Base-by-base conservation (phyloP, 1,140 invertebrate genomes). In the Drosophila jambulina region DNA sequence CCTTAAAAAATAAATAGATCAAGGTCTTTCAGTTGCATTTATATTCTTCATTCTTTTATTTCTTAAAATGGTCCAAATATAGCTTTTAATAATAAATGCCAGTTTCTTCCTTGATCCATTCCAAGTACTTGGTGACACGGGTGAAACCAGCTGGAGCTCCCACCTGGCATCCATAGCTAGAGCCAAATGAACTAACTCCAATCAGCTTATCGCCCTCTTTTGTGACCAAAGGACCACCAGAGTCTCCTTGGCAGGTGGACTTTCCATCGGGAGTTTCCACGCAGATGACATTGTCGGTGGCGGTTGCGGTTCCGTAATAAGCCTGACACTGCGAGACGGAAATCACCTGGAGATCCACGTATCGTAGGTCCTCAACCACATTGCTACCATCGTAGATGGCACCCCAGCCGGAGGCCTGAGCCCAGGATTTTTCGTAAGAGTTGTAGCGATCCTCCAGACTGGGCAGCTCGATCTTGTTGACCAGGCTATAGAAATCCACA, bases 31-130 rank as follows among this genome's bases (percentile, higher is more conserved):
- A 0, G 1, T 5, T 5, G 17, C 29, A 7, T 29, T 19, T 13
- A 12, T 27, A 29, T 49, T n/a, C 25, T 12, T 29, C 2, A n/a
- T 38, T 32, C 12, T 23, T 19, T 49, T 23, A 38, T 32, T 54
- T n/a, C 15, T 4, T 2, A 12, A 19, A 49, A 29, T 46, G 1
- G 2, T 46, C 3, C 6, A 23, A 3, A 29, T 1, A 40, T 3
- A 19, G 27, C 21, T 27, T 27, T 83, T 65, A 84, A 29, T 84
- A 85, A 48, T 69, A 85, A 57, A 94, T 92, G 29, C 94, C 94
- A 21, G 94, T 94, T 32, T 93, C 87, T n/a, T 92, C 80, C 49
- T 91, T 92, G 62, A 95, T 95, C 94, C 95, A 95, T 63, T 93
- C 75, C 15, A 94, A 69, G 68, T 94, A 93, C 13, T 76, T 69